Evolutionary conservation across 1,140 invertebrate genomes (phyloP), one percentile per base, ranked within the genome.

Genomic region (Drosophila busckii): DNA sequence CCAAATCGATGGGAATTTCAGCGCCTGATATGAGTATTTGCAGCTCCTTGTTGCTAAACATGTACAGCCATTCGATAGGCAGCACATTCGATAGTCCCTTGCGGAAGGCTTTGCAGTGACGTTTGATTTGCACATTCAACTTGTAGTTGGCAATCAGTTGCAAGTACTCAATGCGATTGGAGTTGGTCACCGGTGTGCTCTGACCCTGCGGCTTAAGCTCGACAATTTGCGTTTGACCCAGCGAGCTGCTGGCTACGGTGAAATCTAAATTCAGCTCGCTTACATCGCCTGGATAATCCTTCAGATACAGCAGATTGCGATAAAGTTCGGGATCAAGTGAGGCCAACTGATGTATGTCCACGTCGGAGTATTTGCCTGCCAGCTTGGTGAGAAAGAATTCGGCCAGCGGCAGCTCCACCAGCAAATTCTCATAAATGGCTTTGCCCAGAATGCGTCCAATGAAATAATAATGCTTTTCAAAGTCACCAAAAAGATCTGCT

Each of bases 131-230:
- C 76, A 93, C 89, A 87, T 98, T 98, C 12, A 99, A 89, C 88
- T 98, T 98, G 70, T 96, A 98, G 89, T 99, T 96, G 1, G 97
- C 97, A 88, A 99, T 94, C 44, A 98, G 88, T 87, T 98, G 96
- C 70, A 99, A 96, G 84, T 99, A 99, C 87, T 99, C 97, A 84
- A 98, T 97, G 46, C 95, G 91, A 89, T 99, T 99, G 41, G 93
- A 91, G 64, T 93, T 93, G 1, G 94, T 98, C 0, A 99, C 97
- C 3, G 93, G 90, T 73, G 98, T 98, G 76, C 95, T 94, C 9
- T 92, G 89, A 5, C 98, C 98, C 59, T 93, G 92, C 1, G 94
- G 93, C 89, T 98, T 98, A 16, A 99, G 87, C 78, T 99, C 97
- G 50, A 96, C 93, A 37, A 96, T 89, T 86, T 93, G 91, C 17